Evolutionary conservation across 2,888 invertebrate genomes (phyloP), one percentile per base, ranked within the genome.

Genomic region (Hyalella azteca): DNA sequence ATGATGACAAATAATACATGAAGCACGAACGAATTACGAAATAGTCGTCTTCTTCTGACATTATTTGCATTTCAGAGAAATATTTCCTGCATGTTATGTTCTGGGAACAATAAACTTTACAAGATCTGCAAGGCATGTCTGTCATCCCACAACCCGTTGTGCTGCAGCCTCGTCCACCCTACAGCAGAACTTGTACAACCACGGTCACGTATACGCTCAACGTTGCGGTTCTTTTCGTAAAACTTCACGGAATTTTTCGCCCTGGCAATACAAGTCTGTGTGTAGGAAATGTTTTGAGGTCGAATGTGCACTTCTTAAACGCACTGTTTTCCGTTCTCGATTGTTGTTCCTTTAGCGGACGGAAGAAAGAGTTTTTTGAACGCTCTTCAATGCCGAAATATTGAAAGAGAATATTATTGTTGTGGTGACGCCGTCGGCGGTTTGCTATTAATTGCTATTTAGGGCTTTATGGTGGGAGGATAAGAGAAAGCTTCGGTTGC

Each of bases 251-350:
- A 54, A 26, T 54, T 54, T 54, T 54, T 26, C 54, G 19, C 9
- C 54, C 19, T 11, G 3, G 54, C 54, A 54, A 26, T 54, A 13
- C 26, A 54, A 54, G 54, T 54, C 26, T 54, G 29, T 29, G 54
- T 54, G 22, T 29, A 54, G 22, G 54, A 54, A 54, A 54, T 36
- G 66, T 36, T 66, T 66, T 66, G 36, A 66, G 66, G 66, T 36
- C 66, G 36, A 32, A 0, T 11, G 26, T 29, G 54, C 29, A 54
- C 54, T 26, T 54, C 26, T 54, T 54, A 66, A 29, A 66, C 66
- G 15, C 36, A 32, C 66, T 36, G 66, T 36, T 66, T 66, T 66
- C 66, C 36, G 36, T 22, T 66, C 66, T 66, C 66, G 29, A 66
- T 66, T 66, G 66, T 66, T 54, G 54, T 54, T 54, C 54, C 7